phyloP scores from a whole-genome alignment of 1,140 invertebrate genomes.

The Trichonephila clavata region DNA sequence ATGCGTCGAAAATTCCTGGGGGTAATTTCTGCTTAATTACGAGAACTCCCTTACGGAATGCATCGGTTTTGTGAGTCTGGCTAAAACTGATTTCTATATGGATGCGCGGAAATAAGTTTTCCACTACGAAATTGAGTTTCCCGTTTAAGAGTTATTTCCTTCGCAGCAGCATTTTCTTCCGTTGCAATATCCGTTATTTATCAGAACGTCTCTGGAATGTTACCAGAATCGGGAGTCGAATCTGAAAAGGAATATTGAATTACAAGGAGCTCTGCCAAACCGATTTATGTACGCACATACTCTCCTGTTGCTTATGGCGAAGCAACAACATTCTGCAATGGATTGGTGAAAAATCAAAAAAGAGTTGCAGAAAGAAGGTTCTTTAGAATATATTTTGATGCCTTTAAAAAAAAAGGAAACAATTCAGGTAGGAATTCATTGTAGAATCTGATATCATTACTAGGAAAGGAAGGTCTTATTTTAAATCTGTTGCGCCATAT shows the following conservation, averaged over 20 bases:
- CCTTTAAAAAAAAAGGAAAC: background rate
- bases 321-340: background rate
- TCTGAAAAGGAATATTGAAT: conserved; percentile 27
- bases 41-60: background rate
- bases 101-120: conserved; percentile 30
- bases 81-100: background rate
- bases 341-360: background rate
- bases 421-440: too few relatives aligned
- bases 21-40: conserved; percentile 33
- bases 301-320: background rate
- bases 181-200: conserved; percentile 48
- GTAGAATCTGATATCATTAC: too few relatives aligned
- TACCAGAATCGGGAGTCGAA: conserved; percentile 13
- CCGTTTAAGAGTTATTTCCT: conserved; percentile 29
- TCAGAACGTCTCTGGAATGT: conserved; percentile 23
- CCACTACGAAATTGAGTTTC: background rate
- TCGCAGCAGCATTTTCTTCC: conserved; percentile 10
- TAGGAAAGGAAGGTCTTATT: too few relatives aligned
- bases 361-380: background rate
- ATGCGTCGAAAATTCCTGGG: conserved; percentile 1
- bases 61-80: background rate
- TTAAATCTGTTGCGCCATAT: too few relatives aligned
- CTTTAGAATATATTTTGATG: background rate
- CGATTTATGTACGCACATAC: background rate
- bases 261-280: background rate